Conservation (phyloP, 2,888 invertebrate genomes). For the Yponomeuta plumbellus region DNA sequence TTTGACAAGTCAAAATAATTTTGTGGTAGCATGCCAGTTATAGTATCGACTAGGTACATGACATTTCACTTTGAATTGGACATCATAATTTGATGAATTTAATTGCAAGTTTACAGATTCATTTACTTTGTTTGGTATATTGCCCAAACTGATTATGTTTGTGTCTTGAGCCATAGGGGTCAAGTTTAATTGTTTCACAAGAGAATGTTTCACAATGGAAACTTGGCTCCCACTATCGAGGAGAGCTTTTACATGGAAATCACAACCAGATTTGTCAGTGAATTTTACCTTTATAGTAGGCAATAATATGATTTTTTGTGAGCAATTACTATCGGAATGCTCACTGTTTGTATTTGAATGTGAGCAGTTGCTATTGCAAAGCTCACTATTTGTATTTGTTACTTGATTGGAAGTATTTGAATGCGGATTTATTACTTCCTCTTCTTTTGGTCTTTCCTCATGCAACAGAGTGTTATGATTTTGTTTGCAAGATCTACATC, state of each 20-base stretch:
- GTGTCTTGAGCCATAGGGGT: constrained; percentile 1
- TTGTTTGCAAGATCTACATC: constrained; percentile 22
- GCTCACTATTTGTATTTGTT: no score
- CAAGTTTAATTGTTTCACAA: constrained; percentile 18
- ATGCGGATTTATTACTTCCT: no score
- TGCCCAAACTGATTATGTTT: constrained; percentile 21
- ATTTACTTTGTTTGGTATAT: constrained; percentile 19
- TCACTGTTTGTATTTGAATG: constrained; percentile 12
- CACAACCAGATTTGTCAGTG: constrained; percentile 15
- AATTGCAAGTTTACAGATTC: constrained; percentile 17
- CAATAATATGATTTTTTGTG: constrained; percentile 6
- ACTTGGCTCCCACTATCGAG: constrained; percentile 20
- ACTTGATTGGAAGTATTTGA: no score
- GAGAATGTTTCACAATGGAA: constrained; percentile 18
- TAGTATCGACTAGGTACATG: constrained; percentile 20
- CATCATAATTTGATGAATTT: constrained; percentile 14
- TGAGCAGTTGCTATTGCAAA: no score
- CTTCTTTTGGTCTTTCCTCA: no score
- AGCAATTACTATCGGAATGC: not conserved
- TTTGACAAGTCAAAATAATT: no score
- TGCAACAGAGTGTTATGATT: constrained; percentile 16
- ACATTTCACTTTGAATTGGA: constrained; percentile 19
- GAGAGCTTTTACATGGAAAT: constrained; percentile 22
- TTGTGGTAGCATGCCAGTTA: constrained; percentile 19
- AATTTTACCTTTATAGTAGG: constrained; percentile 18